phyloP scores from a whole-genome alignment of 2,113 vertebrate species.

The Bos indicus region DNA sequence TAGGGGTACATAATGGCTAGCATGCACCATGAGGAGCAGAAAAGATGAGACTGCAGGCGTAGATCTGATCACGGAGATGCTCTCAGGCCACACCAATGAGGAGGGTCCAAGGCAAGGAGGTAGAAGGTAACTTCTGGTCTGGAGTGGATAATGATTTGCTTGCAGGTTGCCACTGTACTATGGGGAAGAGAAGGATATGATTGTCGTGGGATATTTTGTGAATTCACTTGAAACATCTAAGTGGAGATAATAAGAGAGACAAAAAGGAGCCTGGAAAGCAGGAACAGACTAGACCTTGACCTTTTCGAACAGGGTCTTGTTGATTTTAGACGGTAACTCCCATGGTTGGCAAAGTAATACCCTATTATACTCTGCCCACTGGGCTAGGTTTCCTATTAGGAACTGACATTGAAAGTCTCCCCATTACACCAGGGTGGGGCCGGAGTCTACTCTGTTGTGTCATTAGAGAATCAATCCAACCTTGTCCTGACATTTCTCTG shows the following conservation, averaged over 20 bases:
- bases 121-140: background rate
- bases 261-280: background rate
- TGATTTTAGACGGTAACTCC: background rate
- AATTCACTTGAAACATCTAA: background rate
- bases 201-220: background rate
- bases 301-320: background rate
- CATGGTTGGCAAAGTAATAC: background rate
- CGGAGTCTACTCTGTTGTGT: background rate
- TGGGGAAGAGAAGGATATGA: background rate
- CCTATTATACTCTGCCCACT: background rate
- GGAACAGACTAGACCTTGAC: background rate
- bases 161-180: rapidly evolving
- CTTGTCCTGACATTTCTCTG: background rate
- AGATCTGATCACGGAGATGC: background rate
- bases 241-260: background rate
- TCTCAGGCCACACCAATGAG: background rate
- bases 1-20: background rate
- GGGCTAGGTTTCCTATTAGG: background rate
- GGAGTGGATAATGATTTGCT: background rate
- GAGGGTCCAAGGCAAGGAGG: background rate
- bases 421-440: rapidly evolving
- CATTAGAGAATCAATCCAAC: background rate
- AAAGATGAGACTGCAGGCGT: background rate
- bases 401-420: background rate
- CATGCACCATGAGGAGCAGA: rapidly evolving